phyloP scores from a whole-genome alignment of 2,888 invertebrate species.

The Tenodera sinensis region DNA sequence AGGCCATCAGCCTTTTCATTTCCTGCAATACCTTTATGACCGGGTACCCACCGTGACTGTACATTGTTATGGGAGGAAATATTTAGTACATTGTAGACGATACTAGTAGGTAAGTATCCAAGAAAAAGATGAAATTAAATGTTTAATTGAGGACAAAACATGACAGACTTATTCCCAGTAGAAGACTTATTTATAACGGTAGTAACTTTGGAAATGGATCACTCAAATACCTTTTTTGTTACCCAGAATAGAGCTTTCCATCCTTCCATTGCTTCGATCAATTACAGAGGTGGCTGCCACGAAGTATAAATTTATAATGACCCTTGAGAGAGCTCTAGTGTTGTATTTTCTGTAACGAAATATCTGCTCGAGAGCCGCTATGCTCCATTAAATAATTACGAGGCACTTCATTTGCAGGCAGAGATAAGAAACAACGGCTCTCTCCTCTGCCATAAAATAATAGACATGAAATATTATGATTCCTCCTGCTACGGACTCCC shows the following conservation, averaged over 20 bases:
- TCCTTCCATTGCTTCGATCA: background rate
- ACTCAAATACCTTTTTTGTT: background rate
- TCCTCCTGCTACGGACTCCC: background rate
- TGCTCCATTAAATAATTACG: background rate
- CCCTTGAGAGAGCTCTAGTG: background rate
- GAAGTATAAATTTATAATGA: background rate
- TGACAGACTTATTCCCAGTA: too few species aligned
- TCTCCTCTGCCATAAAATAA: background rate
- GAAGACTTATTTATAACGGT: too few species aligned
- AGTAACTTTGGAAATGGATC: background rate
- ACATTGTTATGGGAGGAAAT: too few species aligned
- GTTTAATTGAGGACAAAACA: too few species aligned
- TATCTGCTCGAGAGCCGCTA: background rate
- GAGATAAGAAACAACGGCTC: background rate
- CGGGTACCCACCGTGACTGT: too few species aligned
- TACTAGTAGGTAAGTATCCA: too few species aligned
- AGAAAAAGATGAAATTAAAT: too few species aligned
- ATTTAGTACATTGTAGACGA: too few species aligned
- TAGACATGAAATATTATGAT: background rate
- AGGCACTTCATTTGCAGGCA: background rate
- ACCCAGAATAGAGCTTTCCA: background rate
- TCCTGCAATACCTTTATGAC: too few species aligned
- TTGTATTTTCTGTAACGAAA: background rate
- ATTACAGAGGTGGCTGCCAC: background rate
- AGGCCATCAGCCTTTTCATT: too few species aligned